Conservation (phyloP, 2,113 vertebrate species). For the Haliaeetus leucogaster region DNA sequence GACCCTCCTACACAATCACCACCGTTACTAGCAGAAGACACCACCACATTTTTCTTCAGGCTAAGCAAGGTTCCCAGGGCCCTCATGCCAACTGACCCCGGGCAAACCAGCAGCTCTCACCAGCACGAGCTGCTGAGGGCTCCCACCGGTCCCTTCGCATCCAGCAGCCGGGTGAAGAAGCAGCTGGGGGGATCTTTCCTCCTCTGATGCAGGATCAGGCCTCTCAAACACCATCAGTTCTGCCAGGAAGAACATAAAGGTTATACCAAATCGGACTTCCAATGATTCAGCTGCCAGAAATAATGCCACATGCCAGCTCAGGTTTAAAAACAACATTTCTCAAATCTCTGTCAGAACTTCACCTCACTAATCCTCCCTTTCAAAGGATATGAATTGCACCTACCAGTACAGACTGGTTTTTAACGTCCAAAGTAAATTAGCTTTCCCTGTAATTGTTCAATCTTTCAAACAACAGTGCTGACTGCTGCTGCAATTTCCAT, state of each 20-base stretch:
- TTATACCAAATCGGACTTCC: not conserved
- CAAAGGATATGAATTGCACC: not conserved
- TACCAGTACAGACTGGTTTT: not conserved
- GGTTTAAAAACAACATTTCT: not conserved
- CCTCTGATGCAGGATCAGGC: not conserved
- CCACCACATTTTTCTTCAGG: not conserved
- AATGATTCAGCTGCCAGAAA: not conserved
- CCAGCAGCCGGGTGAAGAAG: not conserved
- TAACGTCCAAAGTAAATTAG: not conserved
- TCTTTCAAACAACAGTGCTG: not conserved
- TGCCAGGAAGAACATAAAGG: not conserved
- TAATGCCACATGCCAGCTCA: not conserved
- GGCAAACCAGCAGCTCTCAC: not conserved
- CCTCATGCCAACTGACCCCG: not conserved
- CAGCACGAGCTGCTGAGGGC: not conserved
- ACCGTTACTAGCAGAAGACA: not conserved
- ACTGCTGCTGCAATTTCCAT: conserved; percentile 43
- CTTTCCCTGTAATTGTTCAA: not conserved
- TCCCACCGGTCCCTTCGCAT: not conserved
- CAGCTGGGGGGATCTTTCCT: not conserved
- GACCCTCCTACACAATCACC: not conserved
- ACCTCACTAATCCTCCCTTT: not conserved
- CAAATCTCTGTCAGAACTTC: not conserved
- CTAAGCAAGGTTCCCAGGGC: not conserved
- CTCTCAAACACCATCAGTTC: not conserved